phyloP scores from a whole-genome alignment of 2,113 vertebrate genomes.

The Pteropus alecto region DNA sequence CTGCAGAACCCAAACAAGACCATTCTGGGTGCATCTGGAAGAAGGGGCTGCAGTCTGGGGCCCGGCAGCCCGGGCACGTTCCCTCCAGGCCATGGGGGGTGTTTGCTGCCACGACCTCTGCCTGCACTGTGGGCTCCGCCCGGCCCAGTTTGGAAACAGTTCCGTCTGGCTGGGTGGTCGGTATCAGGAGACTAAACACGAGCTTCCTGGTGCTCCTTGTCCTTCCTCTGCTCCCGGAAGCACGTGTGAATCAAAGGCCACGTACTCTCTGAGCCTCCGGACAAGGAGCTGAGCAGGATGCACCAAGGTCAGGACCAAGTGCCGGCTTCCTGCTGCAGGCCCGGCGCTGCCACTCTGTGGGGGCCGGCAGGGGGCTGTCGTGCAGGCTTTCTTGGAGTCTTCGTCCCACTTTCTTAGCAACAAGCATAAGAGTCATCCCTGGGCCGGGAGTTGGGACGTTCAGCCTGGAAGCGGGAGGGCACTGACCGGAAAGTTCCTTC shows the following conservation, averaged over 20 bases:
- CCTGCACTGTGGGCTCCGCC: background rate
- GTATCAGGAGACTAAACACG: background rate
- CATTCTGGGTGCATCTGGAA: accelerated
- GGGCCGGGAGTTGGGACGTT: background rate
- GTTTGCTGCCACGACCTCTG: accelerated
- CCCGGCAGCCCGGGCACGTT: background rate
- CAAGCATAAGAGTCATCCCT: background rate
- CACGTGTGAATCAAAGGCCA: background rate
- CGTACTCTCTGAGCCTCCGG: background rate
- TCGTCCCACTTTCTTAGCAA: background rate
- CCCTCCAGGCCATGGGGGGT: background rate
- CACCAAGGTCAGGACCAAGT: accelerated
- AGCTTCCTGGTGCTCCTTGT: background rate
- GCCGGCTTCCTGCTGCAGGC: background rate
- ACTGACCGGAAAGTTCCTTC: accelerated
- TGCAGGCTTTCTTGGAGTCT: no score
- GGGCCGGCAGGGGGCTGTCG: accelerated
- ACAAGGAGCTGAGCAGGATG: background rate
- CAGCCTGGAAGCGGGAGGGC: background rate
- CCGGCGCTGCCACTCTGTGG: accelerated
- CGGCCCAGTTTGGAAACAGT: background rate
- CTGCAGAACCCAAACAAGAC: background rate
- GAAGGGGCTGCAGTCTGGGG: background rate
- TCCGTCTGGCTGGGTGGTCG: background rate
- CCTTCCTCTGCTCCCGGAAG: background rate